Percentiles rank a stretch among this genome's conserved stretches.
Conservation (phyloP, 2,113 vertebrate species). For the Pyxicephalus adspersus region DNA sequence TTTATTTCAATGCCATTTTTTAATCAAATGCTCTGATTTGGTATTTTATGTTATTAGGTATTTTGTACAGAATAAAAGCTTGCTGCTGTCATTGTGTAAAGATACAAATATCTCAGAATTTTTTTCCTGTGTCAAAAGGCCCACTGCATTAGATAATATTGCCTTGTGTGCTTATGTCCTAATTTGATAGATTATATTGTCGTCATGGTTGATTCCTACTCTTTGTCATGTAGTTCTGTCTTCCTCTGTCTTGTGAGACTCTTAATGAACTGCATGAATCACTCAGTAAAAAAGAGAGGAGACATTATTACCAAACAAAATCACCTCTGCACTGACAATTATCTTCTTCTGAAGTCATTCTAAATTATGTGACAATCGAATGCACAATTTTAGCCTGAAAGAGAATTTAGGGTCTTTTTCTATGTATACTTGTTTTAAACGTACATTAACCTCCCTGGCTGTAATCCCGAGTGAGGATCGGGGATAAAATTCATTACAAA, state of each 20-base stretch:
- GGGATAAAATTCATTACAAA: too few species aligned
- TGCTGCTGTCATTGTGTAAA: neutral
- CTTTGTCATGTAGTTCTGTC: neutral
- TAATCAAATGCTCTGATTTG: too few species aligned
- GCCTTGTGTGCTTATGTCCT: conserved; percentile 1
- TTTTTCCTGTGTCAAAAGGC: neutral
- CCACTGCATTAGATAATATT: neutral
- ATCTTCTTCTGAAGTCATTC: too few species aligned
- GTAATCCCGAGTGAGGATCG: too few species aligned
- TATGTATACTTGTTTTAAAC: too few species aligned
- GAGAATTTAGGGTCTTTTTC: too few species aligned
- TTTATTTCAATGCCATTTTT: too few species aligned
- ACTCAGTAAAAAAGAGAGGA: neutral
- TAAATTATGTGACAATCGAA: too few species aligned
- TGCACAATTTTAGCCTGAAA: too few species aligned
- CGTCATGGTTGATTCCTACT: neutral
- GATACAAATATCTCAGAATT: neutral
- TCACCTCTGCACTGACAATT: too few species aligned
- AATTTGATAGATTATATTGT: conserved; percentile 6
- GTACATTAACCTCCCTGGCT: too few species aligned
- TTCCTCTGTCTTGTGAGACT: neutral
- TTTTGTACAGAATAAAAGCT: neutral
- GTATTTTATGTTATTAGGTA: neutral
- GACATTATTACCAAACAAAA: too few species aligned
- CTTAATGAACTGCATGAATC: neutral